Base-by-base conservation (phyloP, 2,888 invertebrate genomes). In the Reticulitermes lucifugus region DNA sequence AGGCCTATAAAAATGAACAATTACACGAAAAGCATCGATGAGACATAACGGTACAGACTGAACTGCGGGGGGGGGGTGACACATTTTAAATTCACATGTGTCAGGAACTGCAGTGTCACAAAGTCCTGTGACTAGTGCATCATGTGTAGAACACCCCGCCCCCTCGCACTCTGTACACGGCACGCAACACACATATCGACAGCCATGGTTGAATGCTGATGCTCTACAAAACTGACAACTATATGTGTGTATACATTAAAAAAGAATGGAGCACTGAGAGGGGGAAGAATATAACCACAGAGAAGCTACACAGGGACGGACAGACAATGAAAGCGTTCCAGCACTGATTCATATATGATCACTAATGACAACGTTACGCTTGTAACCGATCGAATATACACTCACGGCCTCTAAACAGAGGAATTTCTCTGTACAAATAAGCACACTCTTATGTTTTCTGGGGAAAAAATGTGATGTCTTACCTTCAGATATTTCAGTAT, bases 191-290 rank as follows among this genome's bases (percentile, higher is more conserved):
- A n/a, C 46, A 46, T 77, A 77, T 77, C 77, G 77, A 46, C 77
- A 77, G 77, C 41, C 10, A 46, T 77, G 77, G n/a, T 12, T 35
- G n/a, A 22, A 77, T 46, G 77, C 46, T 77, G 77, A 77, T 77
- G 46, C 12, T 22, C 51, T 46, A 77, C 77, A 46, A 77, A 77
- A 77, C 14, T 77, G 77, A 77, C 77, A 77, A 77, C 77, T 77
- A 5, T 46, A 77, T 77, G n/a, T 77, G 43, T 43, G 77, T 35
- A 46, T 51, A 77, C 41, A 35, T 35, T 46, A 41, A 77, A 77
- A 77, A 22, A 77, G 41, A 77, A 46, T 22, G 41, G 6, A 2
- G 71, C 18, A 29, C 10, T 25, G 41, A 12, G 18, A 35, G 73
- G 21, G 73, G 41, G 77, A 35, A 35, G 77, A n/a, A 65, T 65